Base-by-base conservation (phyloP, 1,140 invertebrate species). In the Caenorhabditis remanei region DNA sequence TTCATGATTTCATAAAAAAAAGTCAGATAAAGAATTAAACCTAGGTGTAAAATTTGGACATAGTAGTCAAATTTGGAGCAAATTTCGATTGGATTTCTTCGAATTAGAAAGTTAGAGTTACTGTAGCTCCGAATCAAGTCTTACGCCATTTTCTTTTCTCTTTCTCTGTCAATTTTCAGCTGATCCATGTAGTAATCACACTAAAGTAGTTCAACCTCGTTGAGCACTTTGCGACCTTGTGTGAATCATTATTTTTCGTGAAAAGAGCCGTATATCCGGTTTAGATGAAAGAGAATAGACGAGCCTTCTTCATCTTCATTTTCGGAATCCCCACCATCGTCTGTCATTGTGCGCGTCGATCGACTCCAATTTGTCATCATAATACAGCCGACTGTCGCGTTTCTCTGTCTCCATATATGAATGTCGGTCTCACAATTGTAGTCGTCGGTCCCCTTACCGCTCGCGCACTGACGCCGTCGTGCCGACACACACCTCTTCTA, bases 351-450 rank as follows among this genome's bases (percentile, higher is more conserved):
- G 32, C 46, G 65, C 65, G 65, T 46, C 43, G 7, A 63, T 63
- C 65, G 71, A 50, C 71, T 79, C 71, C 46, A 79, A 79, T 79
- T 79, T 79, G 71, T 79, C 71, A 79, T 79, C 71, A 79, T 50
- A 79, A 79, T 79, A 79, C 46, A 50, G 71, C 21, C 71, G 71
- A 79, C 46, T 79, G 46, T 79, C 43, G 71, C 40, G 67, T 48
- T 14, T 24, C 46, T 79, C 46, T 50, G n/a, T 43, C 41, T 24
- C 53, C 41, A n/a, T 79, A 8, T 50, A 8, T 48, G 40, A 53
- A 24, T 50, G 46, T 50, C 46, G 46, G 71, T 41, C 71, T 79
- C 71, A 50, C 71, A 79, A 79, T 79, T 50, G 71, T 79, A 79
- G 71, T 79, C 71, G 46, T 79, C 46, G 46, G 71, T 79, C 71